Evolutionary conservation across 1,140 invertebrate genomes (phyloP).

Genomic region (Apis laboriosa): DNA sequence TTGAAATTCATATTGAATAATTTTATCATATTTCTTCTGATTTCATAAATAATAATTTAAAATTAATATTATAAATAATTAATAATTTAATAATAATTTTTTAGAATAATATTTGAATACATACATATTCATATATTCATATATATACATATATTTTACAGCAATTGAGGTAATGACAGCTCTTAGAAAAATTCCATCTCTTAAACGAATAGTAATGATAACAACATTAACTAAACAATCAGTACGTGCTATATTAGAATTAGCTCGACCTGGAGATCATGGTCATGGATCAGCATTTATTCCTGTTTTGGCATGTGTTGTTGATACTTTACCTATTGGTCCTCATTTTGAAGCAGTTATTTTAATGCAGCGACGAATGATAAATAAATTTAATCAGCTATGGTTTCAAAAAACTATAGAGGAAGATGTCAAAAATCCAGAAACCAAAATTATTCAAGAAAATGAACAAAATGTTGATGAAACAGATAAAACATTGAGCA

Average conservation of each 20-base stretch:
- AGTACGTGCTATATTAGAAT: conserved; percentile 77
- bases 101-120: too few species aligned
- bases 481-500: conserved; percentile 2
- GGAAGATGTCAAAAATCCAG: conserved; percentile 5
- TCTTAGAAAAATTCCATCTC: conserved; percentile 71
- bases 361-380: conserved; percentile 74
- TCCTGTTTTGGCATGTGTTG: conserved; percentile 73
- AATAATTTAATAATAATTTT: too few species aligned
- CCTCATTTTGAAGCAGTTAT: conserved; percentile 78
- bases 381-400: conserved; percentile 67
- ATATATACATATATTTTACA: conserved; percentile 54
- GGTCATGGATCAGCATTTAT: conserved; percentile 75
- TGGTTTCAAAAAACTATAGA: conserved; percentile 17
- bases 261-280: conserved; percentile 72
- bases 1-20: conserved; percentile 47
- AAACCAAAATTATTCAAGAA: background rate
- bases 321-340: conserved; percentile 76
- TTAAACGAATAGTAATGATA: conserved; percentile 76
- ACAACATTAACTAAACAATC: conserved; percentile 79
- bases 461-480: conserved; percentile 9
- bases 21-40: background rate
- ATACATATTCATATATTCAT: background rate
- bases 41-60: background rate
- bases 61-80: background rate
- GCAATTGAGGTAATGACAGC: conserved; percentile 76